Conservation (phyloP, 35 echinoderm and acorn worm species). For the Heliocidaris tuberculata region DNA sequence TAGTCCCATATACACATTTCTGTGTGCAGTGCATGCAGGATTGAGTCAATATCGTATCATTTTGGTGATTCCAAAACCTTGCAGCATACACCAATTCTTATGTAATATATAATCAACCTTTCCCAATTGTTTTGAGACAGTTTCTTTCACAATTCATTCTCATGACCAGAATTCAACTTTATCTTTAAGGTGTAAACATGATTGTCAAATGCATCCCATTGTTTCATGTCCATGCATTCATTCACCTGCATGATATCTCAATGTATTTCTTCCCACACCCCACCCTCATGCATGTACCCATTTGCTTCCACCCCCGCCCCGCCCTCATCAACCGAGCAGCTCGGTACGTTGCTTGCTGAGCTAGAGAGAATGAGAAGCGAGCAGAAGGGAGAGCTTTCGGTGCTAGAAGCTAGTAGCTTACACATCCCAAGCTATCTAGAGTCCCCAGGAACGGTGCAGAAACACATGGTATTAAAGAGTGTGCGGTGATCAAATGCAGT, state of each 20-base stretch:
- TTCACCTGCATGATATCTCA: background rate
- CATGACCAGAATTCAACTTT: too few relatives aligned
- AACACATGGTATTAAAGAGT: slow-evolving; percentile 57
- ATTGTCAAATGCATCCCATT: background rate
- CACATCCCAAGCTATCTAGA: slow-evolving; percentile 54
- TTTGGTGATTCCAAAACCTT: too few relatives aligned
- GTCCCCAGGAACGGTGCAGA: slow-evolving; percentile 53
- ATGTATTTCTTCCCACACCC: slow-evolving; percentile 8
- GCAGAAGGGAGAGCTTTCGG: slow-evolving; percentile 50
- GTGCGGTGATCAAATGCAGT: background rate
- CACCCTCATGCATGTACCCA: slow-evolving; percentile 25
- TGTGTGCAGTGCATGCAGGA: too few relatives aligned
- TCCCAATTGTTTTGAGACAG: too few relatives aligned
- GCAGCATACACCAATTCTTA: too few relatives aligned
- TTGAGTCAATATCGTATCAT: too few relatives aligned
- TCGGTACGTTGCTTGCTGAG: slow-evolving; percentile 46
- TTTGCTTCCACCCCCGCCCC: background rate
- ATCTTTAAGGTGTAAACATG: background rate
- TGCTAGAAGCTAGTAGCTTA: slow-evolving; percentile 33
- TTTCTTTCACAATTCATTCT: too few relatives aligned
- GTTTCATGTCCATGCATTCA: background rate
- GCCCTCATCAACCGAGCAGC: slow-evolving; percentile 5
- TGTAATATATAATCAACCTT: too few relatives aligned
- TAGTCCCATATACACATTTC: too few relatives aligned
- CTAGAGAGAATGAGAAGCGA: slow-evolving; percentile 52